Evolutionary conservation across 1,140 invertebrate species (phyloP).

Genomic region (Ectropis grisescens): DNA sequence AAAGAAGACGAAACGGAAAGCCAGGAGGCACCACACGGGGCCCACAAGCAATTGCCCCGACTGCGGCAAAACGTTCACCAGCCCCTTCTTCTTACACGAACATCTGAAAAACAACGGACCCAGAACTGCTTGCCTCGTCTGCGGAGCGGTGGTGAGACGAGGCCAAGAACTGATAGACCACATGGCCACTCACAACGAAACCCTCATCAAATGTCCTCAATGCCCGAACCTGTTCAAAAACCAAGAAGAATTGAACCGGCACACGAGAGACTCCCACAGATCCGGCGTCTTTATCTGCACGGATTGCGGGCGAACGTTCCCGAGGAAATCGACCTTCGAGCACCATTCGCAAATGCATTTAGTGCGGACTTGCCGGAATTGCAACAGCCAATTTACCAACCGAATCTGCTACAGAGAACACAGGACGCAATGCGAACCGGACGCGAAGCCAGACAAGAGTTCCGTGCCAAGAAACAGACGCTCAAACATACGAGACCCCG

Average conservation of each 20-base stretch:
- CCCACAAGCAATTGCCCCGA: conserved; percentile 36
- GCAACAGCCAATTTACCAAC: conserved; percentile 44
- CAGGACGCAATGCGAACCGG: conserved; percentile 42
- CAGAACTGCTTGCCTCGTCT: conserved; percentile 41
- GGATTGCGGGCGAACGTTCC: conserved; percentile 45
- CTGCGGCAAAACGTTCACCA: conserved; percentile 51
- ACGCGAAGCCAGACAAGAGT: conserved; percentile 34
- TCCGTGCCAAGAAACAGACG: conserved; percentile 28
- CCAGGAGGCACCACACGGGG: conserved; percentile 23
- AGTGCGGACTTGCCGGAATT: conserved; percentile 42
- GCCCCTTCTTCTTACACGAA: conserved; percentile 44
- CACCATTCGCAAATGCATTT: conserved; percentile 49
- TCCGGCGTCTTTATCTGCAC: conserved; percentile 26
- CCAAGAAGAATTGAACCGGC: conserved; percentile 22
- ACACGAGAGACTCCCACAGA: conserved; percentile 31
- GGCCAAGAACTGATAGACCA: conserved; percentile 44
- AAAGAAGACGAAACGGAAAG: conserved; percentile 20
- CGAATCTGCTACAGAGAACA: conserved; percentile 44
- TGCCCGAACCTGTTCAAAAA: conserved; percentile 34
- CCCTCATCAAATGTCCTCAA: conserved; percentile 23
- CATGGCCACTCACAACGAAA: conserved; percentile 28
- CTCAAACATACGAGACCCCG: conserved; percentile 47
- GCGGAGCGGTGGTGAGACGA: conserved; percentile 28
- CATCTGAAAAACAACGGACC: conserved; percentile 53
- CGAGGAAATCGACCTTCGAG: conserved; percentile 34